Evolutionary conservation across 2,888 invertebrate genomes (phyloP), one percentile per base, ranked within the genome.

Genomic region (Lasioglossum pauxillum): DNA sequence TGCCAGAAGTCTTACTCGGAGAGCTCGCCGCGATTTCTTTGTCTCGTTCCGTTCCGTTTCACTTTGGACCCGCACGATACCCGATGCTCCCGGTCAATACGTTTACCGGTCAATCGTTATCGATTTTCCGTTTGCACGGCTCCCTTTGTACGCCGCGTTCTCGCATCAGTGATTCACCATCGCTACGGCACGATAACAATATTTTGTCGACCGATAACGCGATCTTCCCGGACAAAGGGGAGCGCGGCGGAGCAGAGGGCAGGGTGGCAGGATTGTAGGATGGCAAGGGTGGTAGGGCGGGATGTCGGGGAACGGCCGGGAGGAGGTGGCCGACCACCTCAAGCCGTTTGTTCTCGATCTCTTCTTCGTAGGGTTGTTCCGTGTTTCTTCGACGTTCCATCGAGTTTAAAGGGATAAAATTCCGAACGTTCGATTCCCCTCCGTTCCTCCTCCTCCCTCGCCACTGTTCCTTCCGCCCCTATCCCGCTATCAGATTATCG

Each of bases 121-220:
- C 90, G 90, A 87, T 83, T 89, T 83, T 87, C 84, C 88, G 88
- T 89, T 89, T 84, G 88, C 85, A 77, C 86, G 83, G 85, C 69
- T 80, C 81, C 86, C 89, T 86, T 90, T 89, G 89, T 90, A 82
- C 85, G 53, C 78, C 74, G 79, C 75, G 78, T 89, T 91, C 86
- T 86, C 90, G 89, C 91, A 91, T 91, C 91, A 85, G 83, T 89
- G 91, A 91, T 91, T 91, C 91, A 91, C 89, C 90, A 83, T 90
- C 89, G 89, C 87, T 79, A 83, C 88, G 85, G 87, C 86, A 88
- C 91, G 91, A 91, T 91, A 91, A 91, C 91, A 89, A 91, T 90
- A 91, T 91, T 91, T 91, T 88, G 91, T 84, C 88, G 90, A 86
- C 90, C 91, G 91, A 91, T 91, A 91, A 89, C 89, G 84, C 91